Base-by-base conservation (phyloP, 2,797 vertebrate species). In the Falco biarmicus region DNA sequence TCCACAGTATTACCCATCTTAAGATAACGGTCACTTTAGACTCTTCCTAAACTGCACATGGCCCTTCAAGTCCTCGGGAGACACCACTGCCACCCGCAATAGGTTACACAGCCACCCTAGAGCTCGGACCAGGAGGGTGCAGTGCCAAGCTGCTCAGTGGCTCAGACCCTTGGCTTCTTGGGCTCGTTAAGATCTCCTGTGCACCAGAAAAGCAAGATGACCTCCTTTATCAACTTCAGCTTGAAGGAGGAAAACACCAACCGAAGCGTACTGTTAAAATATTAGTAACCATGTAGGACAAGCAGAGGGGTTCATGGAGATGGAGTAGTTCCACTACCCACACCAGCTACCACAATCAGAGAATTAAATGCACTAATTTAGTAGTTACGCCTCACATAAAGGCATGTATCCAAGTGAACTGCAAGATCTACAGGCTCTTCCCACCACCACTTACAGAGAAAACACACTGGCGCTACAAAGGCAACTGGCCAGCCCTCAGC, bases 91-190 rank as follows among this genome's bases (percentile, higher is more conserved):
- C 10, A 26, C 26, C 20, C 43, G 28, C 24, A 86, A 12, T 1
- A 50, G 6, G 21, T 32, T 70, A 25, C 25, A 51, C 20, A 59
- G 32, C 11, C 39, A 32, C 12, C 10, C 12, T 28, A 54, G 25
- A 50, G 7, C 54, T 54, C 2, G 0, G 7, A 34, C 5, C 47
- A 37, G 15, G 6, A 74, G 11, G 32, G 31, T 2, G 15, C 8
- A 3, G 15, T 15, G 16, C 17, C 31, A n/a, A 32, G 6, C 5
- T 60, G 12, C 25, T 41, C 19, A 4, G 5, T 5, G 21, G 6
- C 39, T 84, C 37, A 57, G 59, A 15, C 6, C 24, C 11, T 47
- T 7, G 6, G 8, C 13, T 66, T n/a, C 8, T 54, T 51, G 9
- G 4, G 16, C 19, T 79, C 39, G 11, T 29, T 31, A 31, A 37